Conservation (phyloP, 2,888 invertebrate genomes). For the Chalcis sispes region DNA sequence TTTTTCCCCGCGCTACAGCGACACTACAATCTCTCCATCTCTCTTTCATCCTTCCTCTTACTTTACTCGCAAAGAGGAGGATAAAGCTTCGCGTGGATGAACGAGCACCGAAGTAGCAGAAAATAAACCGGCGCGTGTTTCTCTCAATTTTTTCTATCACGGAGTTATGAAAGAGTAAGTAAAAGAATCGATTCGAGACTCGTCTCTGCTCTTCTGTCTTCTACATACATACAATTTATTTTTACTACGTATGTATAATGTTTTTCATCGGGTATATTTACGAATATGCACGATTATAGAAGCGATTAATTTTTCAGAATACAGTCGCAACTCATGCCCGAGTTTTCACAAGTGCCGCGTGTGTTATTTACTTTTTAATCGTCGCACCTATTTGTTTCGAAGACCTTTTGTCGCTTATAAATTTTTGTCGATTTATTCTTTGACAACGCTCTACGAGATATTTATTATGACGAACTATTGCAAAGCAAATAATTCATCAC, state of each 20-base stretch:
- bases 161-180: too few relatives aligned
- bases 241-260: too few relatives aligned
- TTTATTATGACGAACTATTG: too few relatives aligned
- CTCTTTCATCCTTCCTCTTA: not conserved
- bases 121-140: slow-evolving; percentile 16
- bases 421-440: too few relatives aligned
- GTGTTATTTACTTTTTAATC: too few relatives aligned
- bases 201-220: not conserved
- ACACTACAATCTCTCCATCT: not conserved
- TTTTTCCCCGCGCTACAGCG: slow-evolving; percentile 28
- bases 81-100: not conserved
- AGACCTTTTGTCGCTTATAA: not conserved
- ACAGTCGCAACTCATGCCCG: not conserved
- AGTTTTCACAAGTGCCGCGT: too few relatives aligned
- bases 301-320: slow-evolving; percentile 24
- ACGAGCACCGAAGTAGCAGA: not conserved
- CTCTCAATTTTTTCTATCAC: not conserved
- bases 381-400: not conserved
- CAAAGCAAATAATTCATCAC: too few relatives aligned
- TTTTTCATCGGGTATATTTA: not conserved
- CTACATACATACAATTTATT: too few relatives aligned
- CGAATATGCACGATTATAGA: not conserved
- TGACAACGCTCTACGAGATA: slow-evolving; percentile 10
- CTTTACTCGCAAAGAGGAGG: not conserved
- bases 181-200: too few relatives aligned